Percentiles rank a stretch among this genome's conserved stretches.
Evolutionary conservation across 2,113 vertebrate species (phyloP).

Genomic region (Oenanthe melanoleuca): DNA sequence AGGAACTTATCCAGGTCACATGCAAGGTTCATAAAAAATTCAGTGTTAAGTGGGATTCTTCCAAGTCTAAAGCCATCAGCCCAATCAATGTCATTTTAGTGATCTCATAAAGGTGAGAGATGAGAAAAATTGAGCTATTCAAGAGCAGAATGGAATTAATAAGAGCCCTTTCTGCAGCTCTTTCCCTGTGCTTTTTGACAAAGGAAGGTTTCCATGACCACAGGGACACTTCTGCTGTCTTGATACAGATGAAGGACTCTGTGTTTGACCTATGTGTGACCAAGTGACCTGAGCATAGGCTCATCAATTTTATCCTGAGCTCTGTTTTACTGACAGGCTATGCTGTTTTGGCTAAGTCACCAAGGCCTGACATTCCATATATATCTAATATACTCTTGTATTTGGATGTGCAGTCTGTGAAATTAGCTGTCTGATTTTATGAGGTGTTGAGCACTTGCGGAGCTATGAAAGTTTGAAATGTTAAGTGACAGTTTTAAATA

Average conservation of each 20-base stretch:
- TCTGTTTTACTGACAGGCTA: not conserved
- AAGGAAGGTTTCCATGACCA: not conserved
- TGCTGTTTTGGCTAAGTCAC: not conserved
- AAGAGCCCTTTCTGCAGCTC: not conserved
- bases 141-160: not conserved
- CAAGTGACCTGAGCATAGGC: not conserved
- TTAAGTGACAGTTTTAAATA: not conserved
- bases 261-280: not conserved
- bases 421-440: slow-evolving; percentile 15
- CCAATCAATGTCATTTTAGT: not conserved
- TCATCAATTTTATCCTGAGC: not conserved
- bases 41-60: not conserved
- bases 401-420: not conserved
- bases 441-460: not conserved
- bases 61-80: not conserved
- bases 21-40: not conserved
- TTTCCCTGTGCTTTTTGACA: not conserved
- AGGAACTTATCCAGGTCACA: not conserved
- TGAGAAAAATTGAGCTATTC: not conserved
- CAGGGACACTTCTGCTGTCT: not conserved
- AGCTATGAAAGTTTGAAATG: not conserved
- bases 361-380: not conserved
- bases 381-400: not conserved
- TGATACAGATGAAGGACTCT: not conserved
- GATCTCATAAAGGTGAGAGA: not conserved